These are phyloP conservation scores for Alethe diademata DNA, from an alignment of 2,113 vertebrate species.

Conservation along the genomic window DNA sequence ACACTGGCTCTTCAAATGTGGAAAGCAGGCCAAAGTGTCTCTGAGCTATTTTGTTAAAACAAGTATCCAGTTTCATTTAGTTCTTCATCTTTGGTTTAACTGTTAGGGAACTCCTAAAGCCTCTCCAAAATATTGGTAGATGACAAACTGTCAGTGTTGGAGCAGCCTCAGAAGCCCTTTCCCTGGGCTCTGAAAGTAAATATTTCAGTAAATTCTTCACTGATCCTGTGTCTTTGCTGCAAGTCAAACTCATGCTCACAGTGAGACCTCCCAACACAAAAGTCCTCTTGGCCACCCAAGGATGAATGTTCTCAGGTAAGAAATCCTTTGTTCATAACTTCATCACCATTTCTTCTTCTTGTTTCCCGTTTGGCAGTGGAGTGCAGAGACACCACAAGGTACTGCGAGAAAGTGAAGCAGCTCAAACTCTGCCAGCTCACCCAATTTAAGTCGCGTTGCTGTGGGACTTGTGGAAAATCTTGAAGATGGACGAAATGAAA, in stretches of 20 bases:
- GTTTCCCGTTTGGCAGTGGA: slow-evolving; percentile 73
- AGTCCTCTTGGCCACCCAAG: background rate
- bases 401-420: slow-evolving; percentile 94
- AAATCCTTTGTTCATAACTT: background rate
- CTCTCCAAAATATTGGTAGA: background rate
- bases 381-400: slow-evolving; percentile 92
- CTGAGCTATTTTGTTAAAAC: background rate
- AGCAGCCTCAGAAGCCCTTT: background rate
- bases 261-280: background rate
- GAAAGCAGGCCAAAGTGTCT: background rate
- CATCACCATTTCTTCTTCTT: slow-evolving; percentile 46
- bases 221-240: background rate
- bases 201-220: background rate
- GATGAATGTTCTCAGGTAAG: background rate
- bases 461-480: slow-evolving; percentile 87
- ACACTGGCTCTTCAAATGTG: background rate
- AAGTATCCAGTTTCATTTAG: background rate
- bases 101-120: background rate
- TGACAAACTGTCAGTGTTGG: background rate
- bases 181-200: background rate
- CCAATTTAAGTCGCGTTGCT: slow-evolving; percentile 92
- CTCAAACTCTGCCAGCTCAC: slow-evolving; percentile 90
- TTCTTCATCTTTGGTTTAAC: background rate
- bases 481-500: slow-evolving; percentile 70
- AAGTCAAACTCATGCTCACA: background rate